A percentile compares a stretch with the other conserved stretches of the same genome.
phyloP scores from a whole-genome alignment of 1,140 invertebrate species.

The Bactericera cockerelli region DNA sequence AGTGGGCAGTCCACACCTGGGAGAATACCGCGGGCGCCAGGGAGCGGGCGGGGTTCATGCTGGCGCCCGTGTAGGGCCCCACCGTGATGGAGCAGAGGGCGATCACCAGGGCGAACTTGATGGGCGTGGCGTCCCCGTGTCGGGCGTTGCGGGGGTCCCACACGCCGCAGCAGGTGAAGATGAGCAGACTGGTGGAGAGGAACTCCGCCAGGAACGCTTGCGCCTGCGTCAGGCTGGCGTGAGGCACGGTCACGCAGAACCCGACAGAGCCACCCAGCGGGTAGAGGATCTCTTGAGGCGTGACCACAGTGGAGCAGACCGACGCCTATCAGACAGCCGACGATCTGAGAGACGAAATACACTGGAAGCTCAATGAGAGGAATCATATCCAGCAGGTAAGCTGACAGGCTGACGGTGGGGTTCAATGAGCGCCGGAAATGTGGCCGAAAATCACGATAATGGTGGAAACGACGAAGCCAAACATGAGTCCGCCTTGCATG shows the following conservation, averaged over 20 bases:
- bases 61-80: slow-evolving; percentile 32
- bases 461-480: slow-evolving; percentile 20
- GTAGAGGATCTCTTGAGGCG: background rate
- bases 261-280: background rate
- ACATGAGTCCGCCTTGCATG: slow-evolving; percentile 17
- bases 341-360: slow-evolving; percentile 32
- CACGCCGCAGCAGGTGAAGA: slow-evolving; percentile 42
- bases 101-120: slow-evolving; percentile 34
- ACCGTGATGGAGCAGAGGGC: slow-evolving; percentile 1
- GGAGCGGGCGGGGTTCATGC: slow-evolving; percentile 39
- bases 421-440: slow-evolving; percentile 32
- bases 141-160: slow-evolving; percentile 43
- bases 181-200: slow-evolving; percentile 38
- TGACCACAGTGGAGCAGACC: slow-evolving; percentile 24
- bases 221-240: slow-evolving; percentile 27
- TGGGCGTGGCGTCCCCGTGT: slow-evolving; percentile 35
- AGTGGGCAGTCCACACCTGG: slow-evolving; percentile 32
- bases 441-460: slow-evolving; percentile 25
- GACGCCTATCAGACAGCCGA: slow-evolving; percentile 30
- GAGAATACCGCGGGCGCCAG: slow-evolving; percentile 35
- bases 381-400: slow-evolving; percentile 33
- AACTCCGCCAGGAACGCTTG: slow-evolving; percentile 41
- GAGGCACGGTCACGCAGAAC: slow-evolving; percentile 42
- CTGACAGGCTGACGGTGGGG: slow-evolving; percentile 35
- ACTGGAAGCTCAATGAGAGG: slow-evolving; percentile 31